These are phyloP conservation scores for Palythoa grandiflora DNA, from an alignment of 92 coral and sea anemone species.

Conservation along the genomic window DNA sequence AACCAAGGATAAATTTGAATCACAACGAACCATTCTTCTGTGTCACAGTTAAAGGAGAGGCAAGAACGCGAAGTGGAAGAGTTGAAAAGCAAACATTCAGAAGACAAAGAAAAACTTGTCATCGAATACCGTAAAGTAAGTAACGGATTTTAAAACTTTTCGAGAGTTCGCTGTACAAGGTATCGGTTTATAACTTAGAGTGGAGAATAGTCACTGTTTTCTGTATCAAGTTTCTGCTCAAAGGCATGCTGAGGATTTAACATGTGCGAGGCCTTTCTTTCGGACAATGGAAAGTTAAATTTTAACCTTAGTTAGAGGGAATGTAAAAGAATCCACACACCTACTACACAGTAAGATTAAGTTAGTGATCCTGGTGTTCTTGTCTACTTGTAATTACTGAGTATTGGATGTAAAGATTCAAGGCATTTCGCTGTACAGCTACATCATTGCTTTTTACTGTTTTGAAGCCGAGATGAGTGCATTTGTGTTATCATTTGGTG, in stretches of 20 bases:
- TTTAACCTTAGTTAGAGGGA: no score
- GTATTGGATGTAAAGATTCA: no score
- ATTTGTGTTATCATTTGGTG: not conserved
- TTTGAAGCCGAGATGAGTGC: no score
- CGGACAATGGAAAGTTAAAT: no score
- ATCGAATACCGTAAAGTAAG: conserved; percentile 80
- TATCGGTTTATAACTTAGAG: not conserved
- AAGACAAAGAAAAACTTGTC: conserved; percentile 86
- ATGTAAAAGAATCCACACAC: no score
- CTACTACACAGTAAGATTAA: not conserved
- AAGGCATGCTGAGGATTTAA: no score
- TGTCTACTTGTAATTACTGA: not conserved
- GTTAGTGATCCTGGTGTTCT: not conserved
- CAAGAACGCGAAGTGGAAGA: conserved; percentile 91
- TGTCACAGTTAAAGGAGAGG: conserved; percentile 75
- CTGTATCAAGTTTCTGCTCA: not conserved
- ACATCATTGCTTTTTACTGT: no score
- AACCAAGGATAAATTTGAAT: no score
- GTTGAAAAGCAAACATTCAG: conserved; percentile 79
- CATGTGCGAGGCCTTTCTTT: no score
- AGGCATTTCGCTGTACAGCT: no score
- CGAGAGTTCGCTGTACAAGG: not conserved
- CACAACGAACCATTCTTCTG: not conserved
- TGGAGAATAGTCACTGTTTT: not conserved
- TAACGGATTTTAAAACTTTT: not conserved